Base-by-base conservation (phyloP, 2,797 vertebrate species). In the Cheirogaleus major region DNA sequence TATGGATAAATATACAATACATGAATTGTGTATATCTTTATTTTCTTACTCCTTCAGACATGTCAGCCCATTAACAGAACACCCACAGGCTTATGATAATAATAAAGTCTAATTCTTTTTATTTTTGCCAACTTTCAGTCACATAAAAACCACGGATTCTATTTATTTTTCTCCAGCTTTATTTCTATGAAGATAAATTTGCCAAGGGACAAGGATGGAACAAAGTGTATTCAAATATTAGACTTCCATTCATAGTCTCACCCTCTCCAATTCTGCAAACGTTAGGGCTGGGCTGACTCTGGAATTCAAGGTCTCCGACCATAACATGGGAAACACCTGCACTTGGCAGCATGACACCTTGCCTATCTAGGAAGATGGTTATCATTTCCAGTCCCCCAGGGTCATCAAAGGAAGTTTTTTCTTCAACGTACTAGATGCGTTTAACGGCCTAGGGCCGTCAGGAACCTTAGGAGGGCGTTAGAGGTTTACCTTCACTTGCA, bases 341-440 rank as follows among this genome's bases (percentile, higher is more conserved):
- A 52, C 25, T 59, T 23, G 15, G 25, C 25, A 88, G 72, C 76
- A 63, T 55, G 43, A 32, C 5, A 10, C 20, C 48, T 25, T 14
- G 12, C 22, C 67, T 57, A 3, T 35, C 23, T 27, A n/a, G 63
- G 79, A 88, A 91, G 30, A 67, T 13, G 27, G 41, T 57, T 18
- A 43, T 27, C 30, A 41, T 25, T 8, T 20, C 83, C 63, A 43
- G 30, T 59, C 41, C 65, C 57, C 78, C 6, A 23, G 15, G 52
- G 9, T 67, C 35, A 69, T 41, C 9, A 5, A 59, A 69, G 50
- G 27, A 25, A 87, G 20, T 76, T 65, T 57, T 45, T 22, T 23
- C 1, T 27, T 4, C n/a, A n/a, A 7, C 15, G 17, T n/a, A 43
- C 7, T 17, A n/a, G 38, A 22, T 5, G 52, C 1, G 0, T 2